Percentiles rank a stretch among this genome's conserved stretches.
phyloP scores from a whole-genome alignment of 92 coral and sea anemone genomes.

The Blastomussa wellsi region DNA sequence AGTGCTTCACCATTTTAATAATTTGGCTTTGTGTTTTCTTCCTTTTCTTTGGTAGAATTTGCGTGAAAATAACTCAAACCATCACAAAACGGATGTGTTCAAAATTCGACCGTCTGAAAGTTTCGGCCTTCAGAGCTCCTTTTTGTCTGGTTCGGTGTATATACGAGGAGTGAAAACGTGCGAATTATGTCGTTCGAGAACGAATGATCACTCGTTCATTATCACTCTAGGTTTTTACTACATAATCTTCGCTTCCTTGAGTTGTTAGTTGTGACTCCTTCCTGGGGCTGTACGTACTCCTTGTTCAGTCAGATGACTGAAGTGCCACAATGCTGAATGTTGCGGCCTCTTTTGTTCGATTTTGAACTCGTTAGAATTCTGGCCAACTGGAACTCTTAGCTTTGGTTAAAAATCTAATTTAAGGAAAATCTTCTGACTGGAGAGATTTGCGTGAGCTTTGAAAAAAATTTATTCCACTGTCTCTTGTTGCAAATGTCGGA shows the following conservation, averaged over 20 bases:
- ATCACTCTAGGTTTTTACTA: background rate
- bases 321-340: background rate
- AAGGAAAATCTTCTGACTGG: background rate
- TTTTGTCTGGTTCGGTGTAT: background rate
- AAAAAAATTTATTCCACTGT: background rate
- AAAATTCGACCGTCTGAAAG: background rate
- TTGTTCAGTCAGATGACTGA: background rate
- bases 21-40: background rate
- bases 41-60: background rate
- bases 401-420: background rate
- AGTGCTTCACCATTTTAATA: constrained; percentile 13
- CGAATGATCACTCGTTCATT: constrained; percentile 3
- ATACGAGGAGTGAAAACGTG: background rate
- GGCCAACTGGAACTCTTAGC: background rate
- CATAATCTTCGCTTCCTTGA: constrained; percentile 3
- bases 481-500: constrained; percentile 8
- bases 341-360: background rate
- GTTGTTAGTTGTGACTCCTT: background rate
- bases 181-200: constrained; percentile 7
- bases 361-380: background rate
- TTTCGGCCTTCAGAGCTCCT: background rate
- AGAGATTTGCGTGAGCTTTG: background rate
- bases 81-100: background rate
- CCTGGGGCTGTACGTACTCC: background rate
- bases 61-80: background rate